phyloP scores from a whole-genome alignment of 2,113 vertebrate genomes.

The Cisticola juncidis region DNA sequence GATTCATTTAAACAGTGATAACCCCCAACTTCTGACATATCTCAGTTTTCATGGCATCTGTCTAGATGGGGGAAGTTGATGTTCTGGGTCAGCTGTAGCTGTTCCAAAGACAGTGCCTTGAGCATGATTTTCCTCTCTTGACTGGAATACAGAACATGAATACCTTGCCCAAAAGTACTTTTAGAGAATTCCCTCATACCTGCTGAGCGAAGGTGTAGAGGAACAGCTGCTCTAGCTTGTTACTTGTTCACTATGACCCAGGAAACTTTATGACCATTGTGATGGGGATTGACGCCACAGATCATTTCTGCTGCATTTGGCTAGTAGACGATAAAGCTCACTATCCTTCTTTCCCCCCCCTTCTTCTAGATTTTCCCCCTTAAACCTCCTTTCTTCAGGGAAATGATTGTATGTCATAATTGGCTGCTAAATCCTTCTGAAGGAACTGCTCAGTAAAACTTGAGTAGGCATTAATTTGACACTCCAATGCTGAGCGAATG shows the following conservation, averaged over 20 bases:
- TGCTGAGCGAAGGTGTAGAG: not conserved
- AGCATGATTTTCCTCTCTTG: not conserved
- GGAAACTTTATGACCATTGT: not conserved
- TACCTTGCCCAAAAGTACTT: not conserved
- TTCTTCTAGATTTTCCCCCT: not conserved
- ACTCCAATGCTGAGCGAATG: not conserved
- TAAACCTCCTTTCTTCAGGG: not conserved
- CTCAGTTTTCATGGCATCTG: not conserved
- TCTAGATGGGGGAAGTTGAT: not conserved
- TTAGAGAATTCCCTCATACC: not conserved
- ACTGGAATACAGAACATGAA: not conserved
- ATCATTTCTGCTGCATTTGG: not conserved
- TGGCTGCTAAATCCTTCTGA: not conserved
- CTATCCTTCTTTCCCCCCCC: accelerated
- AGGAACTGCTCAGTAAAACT: not conserved
- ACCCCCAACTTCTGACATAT: not conserved
- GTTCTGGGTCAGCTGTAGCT: not conserved
- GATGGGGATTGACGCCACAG: no score
- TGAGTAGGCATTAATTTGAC: not conserved
- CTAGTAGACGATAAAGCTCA: not conserved
- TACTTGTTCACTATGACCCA: not conserved
- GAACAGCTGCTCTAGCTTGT: not conserved
- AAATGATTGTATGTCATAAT: not conserved
- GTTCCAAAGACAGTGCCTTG: not conserved
- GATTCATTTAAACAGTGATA: not conserved